These are phyloP conservation scores for Ophiothrix spiculata DNA, from an alignment of 35 echinoderm and acorn worm species.

Conservation along the genomic window DNA sequence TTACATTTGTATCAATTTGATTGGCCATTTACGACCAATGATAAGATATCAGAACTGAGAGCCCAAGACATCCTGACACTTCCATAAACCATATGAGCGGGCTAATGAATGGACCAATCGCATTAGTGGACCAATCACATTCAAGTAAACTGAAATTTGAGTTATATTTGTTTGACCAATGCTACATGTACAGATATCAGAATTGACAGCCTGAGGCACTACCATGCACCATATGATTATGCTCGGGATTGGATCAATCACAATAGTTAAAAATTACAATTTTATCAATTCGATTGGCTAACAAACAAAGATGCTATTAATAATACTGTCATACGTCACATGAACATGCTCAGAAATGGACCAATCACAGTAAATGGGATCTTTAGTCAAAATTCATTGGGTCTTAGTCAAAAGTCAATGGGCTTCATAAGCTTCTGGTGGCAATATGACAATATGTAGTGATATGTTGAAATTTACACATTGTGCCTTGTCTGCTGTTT, in stretches of 20 bases:
- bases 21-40: too few species aligned
- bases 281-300: too few species aligned
- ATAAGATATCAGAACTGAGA: constrained; percentile 72
- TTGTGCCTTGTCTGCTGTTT: too few species aligned
- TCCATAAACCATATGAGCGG: constrained; percentile 62
- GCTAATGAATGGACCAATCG: constrained; percentile 62
- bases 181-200: too few species aligned
- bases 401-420: too few species aligned
- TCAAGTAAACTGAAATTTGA: constrained; percentile 63
- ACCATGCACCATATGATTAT: constrained; percentile 63
- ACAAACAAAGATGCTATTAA: too few species aligned
- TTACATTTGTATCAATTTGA: too few species aligned
- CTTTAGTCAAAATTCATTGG: constrained; percentile 27
- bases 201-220: constrained; percentile 67
- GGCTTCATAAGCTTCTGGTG: neutral
- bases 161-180: too few species aligned
- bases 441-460: too few species aligned
- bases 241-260: constrained; percentile 61
- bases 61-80: constrained; percentile 72
- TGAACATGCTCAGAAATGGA: constrained; percentile 44
- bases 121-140: constrained; percentile 37
- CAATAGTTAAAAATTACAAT: too few species aligned
- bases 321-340: constrained; percentile 63
- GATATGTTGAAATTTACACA: too few species aligned
- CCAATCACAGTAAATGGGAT: constrained; percentile 51